Percentiles rank a stretch among this genome's conserved stretches.
phyloP scores from a whole-genome alignment of 2,797 vertebrate species.

The Coregonus sp. region DNA sequence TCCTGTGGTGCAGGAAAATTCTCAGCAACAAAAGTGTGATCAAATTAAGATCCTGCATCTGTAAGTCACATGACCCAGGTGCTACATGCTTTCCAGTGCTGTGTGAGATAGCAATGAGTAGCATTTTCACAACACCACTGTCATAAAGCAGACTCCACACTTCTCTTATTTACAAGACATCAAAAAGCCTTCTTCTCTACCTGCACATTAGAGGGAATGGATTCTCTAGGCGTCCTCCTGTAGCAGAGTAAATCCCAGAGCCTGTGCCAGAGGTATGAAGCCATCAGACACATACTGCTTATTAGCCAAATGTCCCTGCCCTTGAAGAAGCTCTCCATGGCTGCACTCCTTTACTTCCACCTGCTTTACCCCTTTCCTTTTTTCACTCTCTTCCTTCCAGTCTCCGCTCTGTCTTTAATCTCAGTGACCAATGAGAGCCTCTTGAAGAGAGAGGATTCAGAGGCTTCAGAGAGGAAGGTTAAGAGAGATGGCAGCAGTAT shows the following conservation, averaged over 20 bases:
- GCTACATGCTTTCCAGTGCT: not conserved
- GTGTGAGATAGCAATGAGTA: not conserved
- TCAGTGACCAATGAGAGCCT: slow-evolving; percentile 25
- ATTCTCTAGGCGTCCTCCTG: slow-evolving; percentile 71
- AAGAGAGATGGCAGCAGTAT: slow-evolving; percentile 31
- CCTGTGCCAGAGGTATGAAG: slow-evolving; percentile 81
- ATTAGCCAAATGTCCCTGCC: slow-evolving; percentile 82
- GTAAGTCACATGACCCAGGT: not conserved
- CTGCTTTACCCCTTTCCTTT: slow-evolving; percentile 49
- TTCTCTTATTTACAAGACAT: not conserved
- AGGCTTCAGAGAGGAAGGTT: slow-evolving; percentile 24
- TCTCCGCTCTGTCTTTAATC: slow-evolving; percentile 21
- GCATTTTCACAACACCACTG: slow-evolving; percentile 50
- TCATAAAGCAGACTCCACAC: not conserved
- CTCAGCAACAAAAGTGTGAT: too few relatives aligned
- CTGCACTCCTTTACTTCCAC: slow-evolving; percentile 44
- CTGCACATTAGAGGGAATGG: slow-evolving; percentile 72
- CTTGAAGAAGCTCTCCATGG: slow-evolving; percentile 74
- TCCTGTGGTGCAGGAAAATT: too few relatives aligned
- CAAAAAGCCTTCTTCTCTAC: slow-evolving; percentile 68
- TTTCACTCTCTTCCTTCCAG: slow-evolving; percentile 1
- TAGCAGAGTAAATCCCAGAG: slow-evolving; percentile 76
- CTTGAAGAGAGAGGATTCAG: slow-evolving; percentile 32
- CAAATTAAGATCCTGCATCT: too few relatives aligned
- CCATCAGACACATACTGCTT: slow-evolving; percentile 80